phyloP scores from a whole-genome alignment of 2,888 invertebrate species.

The Acrobasis suavella region DNA sequence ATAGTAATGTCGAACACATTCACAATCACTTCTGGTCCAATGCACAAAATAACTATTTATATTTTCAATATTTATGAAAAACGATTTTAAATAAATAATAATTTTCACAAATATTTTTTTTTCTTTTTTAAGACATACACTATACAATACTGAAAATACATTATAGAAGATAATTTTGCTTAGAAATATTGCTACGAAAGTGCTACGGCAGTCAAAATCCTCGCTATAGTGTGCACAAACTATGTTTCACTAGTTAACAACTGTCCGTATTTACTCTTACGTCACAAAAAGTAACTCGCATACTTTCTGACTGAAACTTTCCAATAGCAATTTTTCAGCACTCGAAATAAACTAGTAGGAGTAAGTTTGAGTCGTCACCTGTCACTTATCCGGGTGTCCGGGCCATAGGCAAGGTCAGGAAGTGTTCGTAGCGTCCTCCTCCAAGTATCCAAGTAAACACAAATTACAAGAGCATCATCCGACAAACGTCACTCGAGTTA shows the following conservation, averaged over 20 bases:
- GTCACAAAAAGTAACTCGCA: conserved; percentile 51
- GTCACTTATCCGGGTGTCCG: conserved; percentile 53
- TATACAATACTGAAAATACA: too few relatives aligned
- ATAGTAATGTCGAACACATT: too few relatives aligned
- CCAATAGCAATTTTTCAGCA: conserved; percentile 67
- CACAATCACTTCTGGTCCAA: too few relatives aligned
- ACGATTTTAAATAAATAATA: neutral
- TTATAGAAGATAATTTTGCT: neutral
- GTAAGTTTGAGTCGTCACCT: conserved; percentile 59
- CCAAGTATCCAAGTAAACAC: conserved; percentile 76
- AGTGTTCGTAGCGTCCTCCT: conserved; percentile 62
- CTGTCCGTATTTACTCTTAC: conserved; percentile 32
- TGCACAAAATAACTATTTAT: too few relatives aligned
- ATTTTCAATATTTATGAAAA: neutral
- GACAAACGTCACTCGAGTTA: conserved; percentile 67
- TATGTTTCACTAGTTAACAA: neutral
- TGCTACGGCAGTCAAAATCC: conserved; percentile 4
- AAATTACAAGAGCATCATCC: conserved; percentile 72
- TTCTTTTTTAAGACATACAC: neutral
- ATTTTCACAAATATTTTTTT: neutral
- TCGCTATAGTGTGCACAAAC: neutral
- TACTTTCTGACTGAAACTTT: conserved; percentile 72
- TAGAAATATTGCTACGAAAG: conserved; percentile 1
- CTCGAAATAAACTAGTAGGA: conserved; percentile 59
- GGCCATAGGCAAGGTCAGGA: conserved; percentile 61